Percentiles rank a stretch among this genome's conserved stretches.
Evolutionary conservation across 2,888 invertebrate species (phyloP).

Genomic region (Atherix ibis): DNA sequence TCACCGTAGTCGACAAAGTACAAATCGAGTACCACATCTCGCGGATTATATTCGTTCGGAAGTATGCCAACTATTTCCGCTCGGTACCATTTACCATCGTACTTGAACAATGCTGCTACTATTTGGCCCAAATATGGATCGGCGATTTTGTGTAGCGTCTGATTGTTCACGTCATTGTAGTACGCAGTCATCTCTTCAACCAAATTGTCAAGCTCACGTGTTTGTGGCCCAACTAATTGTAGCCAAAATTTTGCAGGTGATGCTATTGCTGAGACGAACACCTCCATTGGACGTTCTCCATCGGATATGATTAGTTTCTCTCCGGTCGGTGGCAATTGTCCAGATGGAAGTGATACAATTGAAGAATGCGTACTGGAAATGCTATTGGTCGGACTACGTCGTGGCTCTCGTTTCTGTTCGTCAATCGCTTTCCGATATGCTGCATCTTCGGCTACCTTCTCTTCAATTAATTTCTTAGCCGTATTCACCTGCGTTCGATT

Average conservation of each 20-base stretch:
- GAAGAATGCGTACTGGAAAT: constrained; percentile 30
- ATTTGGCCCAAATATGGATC: constrained; percentile 55
- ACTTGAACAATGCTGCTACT: constrained; percentile 69
- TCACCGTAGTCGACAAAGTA: constrained; percentile 85
- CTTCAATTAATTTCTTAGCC: constrained; percentile 56
- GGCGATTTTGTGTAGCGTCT: constrained; percentile 41
- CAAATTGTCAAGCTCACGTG: constrained; percentile 60
- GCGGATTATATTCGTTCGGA: constrained; percentile 43
- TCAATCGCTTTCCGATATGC: constrained; percentile 34
- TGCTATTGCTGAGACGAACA: constrained; percentile 73
- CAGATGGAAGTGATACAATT: constrained; percentile 25
- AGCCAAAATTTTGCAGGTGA: constrained; percentile 74
- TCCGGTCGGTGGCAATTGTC: constrained; percentile 18
- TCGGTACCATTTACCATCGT: constrained; percentile 60
- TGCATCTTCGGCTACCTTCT: constrained; percentile 43
- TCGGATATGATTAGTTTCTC: constrained; percentile 23
- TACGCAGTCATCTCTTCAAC: constrained; percentile 71
- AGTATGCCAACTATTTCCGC: constrained; percentile 48
- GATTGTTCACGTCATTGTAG: constrained; percentile 49
- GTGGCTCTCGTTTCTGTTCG: constrained; percentile 36
- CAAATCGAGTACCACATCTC: constrained; percentile 47
- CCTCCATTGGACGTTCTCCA: constrained; percentile 52
- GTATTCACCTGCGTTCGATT: constrained; percentile 56
- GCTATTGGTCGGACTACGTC: constrained; percentile 30
- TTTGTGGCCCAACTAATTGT: constrained; percentile 61